Conservation (phyloP, 2,113 vertebrate genomes). For the Emydura subglobosa region DNA sequence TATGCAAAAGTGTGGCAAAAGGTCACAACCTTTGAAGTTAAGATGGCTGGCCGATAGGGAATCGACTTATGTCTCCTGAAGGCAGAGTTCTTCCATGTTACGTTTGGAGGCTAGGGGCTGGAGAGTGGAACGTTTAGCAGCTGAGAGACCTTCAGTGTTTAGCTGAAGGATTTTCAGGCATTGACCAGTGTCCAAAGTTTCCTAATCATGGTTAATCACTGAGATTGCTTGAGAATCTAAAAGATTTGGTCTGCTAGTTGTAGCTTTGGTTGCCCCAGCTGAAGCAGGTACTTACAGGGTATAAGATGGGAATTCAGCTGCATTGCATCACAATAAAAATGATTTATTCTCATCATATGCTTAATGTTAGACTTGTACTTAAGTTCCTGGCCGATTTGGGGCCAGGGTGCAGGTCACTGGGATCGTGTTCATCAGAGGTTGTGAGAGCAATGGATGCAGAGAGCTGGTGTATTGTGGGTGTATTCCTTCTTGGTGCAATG, state of each 20-base stretch:
- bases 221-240: background rate
- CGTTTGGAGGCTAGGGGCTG: too few species aligned
- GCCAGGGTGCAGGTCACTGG: background rate
- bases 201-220: background rate
- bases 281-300: too few species aligned
- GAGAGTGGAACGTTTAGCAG: too few species aligned
- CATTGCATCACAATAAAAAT: background rate
- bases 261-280: too few species aligned
- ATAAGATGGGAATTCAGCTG: background rate
- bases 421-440: background rate
- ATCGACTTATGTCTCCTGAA: too few species aligned
- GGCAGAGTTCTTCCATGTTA: too few species aligned
- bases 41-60: too few species aligned
- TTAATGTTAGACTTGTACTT: background rate
- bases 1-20: too few species aligned
- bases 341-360: background rate
- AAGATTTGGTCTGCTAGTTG: background rate
- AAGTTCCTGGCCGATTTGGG: background rate
- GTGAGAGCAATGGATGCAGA: background rate
- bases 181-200: too few species aligned
- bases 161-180: too few species aligned
- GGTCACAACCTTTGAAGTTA: too few species aligned
- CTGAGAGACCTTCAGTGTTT: too few species aligned
- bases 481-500: rapidly evolving
- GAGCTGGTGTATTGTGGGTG: background rate